Percentiles rank a stretch among this genome's conserved stretches.
These are phyloP conservation scores for Mustela nigripes DNA, from an alignment of 2,113 vertebrate species.

Conservation along the genomic window DNA sequence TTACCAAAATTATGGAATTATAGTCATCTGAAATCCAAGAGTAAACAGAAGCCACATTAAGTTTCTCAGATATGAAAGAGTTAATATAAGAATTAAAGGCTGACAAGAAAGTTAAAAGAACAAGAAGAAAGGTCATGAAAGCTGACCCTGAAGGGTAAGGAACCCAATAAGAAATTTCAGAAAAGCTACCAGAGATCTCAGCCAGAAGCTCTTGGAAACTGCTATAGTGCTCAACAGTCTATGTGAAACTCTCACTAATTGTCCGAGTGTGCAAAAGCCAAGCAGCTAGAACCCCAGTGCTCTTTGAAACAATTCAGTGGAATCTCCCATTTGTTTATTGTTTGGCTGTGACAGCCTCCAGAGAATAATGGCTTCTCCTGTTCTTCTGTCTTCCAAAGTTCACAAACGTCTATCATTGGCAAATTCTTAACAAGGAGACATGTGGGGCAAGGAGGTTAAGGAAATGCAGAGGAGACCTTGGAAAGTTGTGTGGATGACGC, in stretches of 20 bases:
- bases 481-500: background rate
- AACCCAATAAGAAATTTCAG: background rate
- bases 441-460: background rate
- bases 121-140: background rate
- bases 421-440: background rate
- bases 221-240: background rate
- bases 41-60: background rate
- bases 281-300: background rate
- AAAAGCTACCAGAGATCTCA: background rate
- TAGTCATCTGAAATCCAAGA: background rate
- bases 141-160: background rate
- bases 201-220: background rate
- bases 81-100: background rate
- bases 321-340: background rate
- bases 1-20: background rate
- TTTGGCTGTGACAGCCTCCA: background rate
- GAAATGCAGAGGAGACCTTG: background rate
- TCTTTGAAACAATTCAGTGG: background rate
- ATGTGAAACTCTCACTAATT: background rate
- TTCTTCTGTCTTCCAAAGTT: background rate
- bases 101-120: background rate
- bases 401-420: background rate
- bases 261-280: background rate
- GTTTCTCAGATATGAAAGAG: background rate
- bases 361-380: background rate